A percentile compares a stretch with the other conserved stretches of the same genome.
These are phyloP conservation scores for Drosophila ficusphila DNA, from an alignment of 1,140 invertebrate genomes.

Conservation along the genomic window DNA sequence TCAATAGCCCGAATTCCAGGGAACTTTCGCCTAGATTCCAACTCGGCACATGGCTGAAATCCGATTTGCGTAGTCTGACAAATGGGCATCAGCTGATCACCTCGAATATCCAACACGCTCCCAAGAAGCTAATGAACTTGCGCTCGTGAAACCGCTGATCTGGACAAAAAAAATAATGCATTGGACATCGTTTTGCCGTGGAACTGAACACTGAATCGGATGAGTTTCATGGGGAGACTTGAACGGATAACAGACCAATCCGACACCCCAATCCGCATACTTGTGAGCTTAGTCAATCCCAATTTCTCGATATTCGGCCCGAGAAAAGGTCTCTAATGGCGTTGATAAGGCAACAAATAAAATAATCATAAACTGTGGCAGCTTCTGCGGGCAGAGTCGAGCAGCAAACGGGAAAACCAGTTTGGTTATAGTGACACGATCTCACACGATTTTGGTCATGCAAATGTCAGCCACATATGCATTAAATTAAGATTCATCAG, in stretches of 20 bases:
- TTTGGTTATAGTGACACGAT: conserved; percentile 25
- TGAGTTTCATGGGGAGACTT: background rate
- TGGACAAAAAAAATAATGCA: conserved; percentile 18
- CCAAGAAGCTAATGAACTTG: conserved; percentile 70
- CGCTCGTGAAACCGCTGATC: conserved; percentile 41
- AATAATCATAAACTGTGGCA: conserved; percentile 45
- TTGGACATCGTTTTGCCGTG: conserved; percentile 35
- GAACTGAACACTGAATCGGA: background rate
- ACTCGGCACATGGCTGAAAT: conserved; percentile 3
- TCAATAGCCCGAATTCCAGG: background rate
- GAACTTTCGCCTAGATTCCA: background rate
- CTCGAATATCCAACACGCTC: conserved; percentile 5
- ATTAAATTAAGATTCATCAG: conserved; percentile 77
- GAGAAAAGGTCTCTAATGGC: conserved; percentile 38
- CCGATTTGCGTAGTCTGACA: conserved; percentile 9
- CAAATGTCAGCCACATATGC: conserved; percentile 72
- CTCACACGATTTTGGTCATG: conserved; percentile 61
- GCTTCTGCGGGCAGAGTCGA: conserved; percentile 13
- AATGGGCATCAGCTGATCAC: conserved; percentile 32
- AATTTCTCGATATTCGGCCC: background rate
- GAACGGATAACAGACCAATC: background rate
- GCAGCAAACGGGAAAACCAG: background rate
- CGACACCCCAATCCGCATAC: conserved; percentile 27
- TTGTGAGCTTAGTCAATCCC: conserved; percentile 57
- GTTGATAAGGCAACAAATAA: conserved; percentile 60